Conservation (phyloP, 2,888 invertebrate genomes). For the Ornithoptera priamus region DNA sequence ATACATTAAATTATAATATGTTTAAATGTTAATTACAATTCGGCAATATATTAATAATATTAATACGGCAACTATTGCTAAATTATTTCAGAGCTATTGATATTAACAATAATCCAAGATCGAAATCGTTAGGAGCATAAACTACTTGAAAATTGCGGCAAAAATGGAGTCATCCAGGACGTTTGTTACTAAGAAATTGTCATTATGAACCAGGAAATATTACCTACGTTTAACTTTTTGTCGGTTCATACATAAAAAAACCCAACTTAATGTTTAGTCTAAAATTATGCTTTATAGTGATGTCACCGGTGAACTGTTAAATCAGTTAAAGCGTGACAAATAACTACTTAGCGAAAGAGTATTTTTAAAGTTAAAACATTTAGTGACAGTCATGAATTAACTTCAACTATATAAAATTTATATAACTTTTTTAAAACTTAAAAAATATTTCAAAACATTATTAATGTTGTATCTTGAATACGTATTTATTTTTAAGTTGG, state of each 20-base stretch:
- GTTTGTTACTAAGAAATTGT: constrained; percentile 11
- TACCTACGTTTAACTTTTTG: constrained; percentile 6
- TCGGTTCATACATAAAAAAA: background rate
- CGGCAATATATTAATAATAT: background rate
- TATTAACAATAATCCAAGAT: no score
- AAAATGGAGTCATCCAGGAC: background rate
- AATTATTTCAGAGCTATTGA: background rate
- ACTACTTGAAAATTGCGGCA: background rate
- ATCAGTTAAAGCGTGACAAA: background rate
- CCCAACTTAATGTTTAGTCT: background rate
- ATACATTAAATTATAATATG: background rate
- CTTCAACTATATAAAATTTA: no score
- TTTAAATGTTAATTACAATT: background rate
- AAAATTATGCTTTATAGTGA: constrained; percentile 16
- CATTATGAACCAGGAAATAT: constrained; percentile 16
- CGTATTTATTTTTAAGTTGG: no score
- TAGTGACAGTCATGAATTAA: background rate
- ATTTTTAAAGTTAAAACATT: background rate
- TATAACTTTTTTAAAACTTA: no score
- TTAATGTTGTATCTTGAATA: no score
- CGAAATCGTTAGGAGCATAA: no score
- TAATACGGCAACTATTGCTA: background rate
- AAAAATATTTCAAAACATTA: no score
- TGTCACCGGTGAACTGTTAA: constrained; percentile 8
- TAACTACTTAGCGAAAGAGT: background rate